Evolutionary conservation across 2,113 vertebrate genomes (phyloP), one percentile per base, ranked within the genome.

Genomic region (Lepisosteus oculatus): DNA sequence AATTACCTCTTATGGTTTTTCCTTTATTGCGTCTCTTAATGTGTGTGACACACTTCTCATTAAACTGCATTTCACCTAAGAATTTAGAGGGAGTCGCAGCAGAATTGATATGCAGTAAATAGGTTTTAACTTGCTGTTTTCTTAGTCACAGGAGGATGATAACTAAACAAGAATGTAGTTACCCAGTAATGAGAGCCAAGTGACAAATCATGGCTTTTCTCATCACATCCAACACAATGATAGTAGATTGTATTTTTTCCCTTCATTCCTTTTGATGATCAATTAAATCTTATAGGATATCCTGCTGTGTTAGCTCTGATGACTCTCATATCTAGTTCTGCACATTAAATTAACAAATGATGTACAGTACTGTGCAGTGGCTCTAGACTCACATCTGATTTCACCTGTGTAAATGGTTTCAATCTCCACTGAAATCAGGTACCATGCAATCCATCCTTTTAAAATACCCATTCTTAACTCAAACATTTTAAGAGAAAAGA

Each of bases 141-240:
- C 82, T 75, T 82, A 85, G 83, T 90, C 88, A 84, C 84, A 90
- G 84, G 84, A 92, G 86, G 86, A 87, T 88, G 89, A 90, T 84
- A 90, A 88, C 86, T 90, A 88, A 91, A 90, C 85, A 89, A 87
- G 84, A 86, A 87, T 84, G 86, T 79, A 87, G 82, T 90, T 87
- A 86, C 74, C 79, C 82, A 76, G 77, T 91, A 87, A 91, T 90
- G 87, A 85, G 86, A 90, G 85, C 76, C 84, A 84, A 80, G 87
- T 84, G 80, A 66, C 85, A 91, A 91, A 65, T 65, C 62, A 65
- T 89, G 86, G 81, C 87, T 88, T 85, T 84, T 74, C 78, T 79
- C 81, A 73, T 87, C 88, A 88, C 89, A 88, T 88, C 88, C 85
- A 86, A 85, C 63, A 59, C 6, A 59, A 75, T 65, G 15, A 15